phyloP scores from a whole-genome alignment of 1,140 invertebrate species.

The Amyelois transitella region DNA sequence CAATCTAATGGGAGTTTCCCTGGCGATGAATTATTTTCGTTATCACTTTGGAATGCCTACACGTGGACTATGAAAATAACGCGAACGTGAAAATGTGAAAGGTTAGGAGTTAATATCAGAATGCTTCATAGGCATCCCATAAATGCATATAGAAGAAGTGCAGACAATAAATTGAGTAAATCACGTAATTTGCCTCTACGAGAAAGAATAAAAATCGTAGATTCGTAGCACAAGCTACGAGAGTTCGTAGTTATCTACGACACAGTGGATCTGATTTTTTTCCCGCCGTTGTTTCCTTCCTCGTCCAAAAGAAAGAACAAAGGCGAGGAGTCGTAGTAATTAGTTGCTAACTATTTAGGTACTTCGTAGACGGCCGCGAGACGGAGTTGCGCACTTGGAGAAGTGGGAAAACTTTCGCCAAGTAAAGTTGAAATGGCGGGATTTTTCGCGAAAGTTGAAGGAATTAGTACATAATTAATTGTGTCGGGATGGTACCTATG shows the following conservation, averaged over 20 bases:
- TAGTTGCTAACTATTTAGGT: slow-evolving; percentile 32
- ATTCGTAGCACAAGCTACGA: slow-evolving; percentile 19
- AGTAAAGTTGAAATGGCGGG: slow-evolving; percentile 17
- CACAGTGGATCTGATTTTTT: not conserved
- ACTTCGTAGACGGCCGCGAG: slow-evolving; percentile 43
- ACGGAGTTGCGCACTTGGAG: slow-evolving; percentile 42
- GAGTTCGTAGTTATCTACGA: slow-evolving; percentile 20
- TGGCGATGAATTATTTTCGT: too few relatives aligned
- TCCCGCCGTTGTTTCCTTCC: not conserved
- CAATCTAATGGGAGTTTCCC: too few relatives aligned
- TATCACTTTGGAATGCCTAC: too few relatives aligned
- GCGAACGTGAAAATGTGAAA: too few relatives aligned
- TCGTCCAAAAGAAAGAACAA: slow-evolving; percentile 8
- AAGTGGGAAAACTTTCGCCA: slow-evolving; percentile 19
- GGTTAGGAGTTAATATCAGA: too few relatives aligned
- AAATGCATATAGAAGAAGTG: too few relatives aligned
- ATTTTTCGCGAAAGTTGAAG: slow-evolving; percentile 46
- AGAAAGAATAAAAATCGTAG: not conserved
- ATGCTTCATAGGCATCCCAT: too few relatives aligned
- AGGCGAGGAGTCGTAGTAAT: slow-evolving; percentile 27
- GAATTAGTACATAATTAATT: slow-evolving; percentile 53
- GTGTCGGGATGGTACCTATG: slow-evolving; percentile 58
- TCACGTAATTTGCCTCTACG: too few relatives aligned
- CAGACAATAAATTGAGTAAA: too few relatives aligned
- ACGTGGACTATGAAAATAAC: too few relatives aligned